These are phyloP conservation scores for Balanococcus diminutus DNA, from an alignment of 2,888 invertebrate genomes.

Conservation along the genomic window DNA sequence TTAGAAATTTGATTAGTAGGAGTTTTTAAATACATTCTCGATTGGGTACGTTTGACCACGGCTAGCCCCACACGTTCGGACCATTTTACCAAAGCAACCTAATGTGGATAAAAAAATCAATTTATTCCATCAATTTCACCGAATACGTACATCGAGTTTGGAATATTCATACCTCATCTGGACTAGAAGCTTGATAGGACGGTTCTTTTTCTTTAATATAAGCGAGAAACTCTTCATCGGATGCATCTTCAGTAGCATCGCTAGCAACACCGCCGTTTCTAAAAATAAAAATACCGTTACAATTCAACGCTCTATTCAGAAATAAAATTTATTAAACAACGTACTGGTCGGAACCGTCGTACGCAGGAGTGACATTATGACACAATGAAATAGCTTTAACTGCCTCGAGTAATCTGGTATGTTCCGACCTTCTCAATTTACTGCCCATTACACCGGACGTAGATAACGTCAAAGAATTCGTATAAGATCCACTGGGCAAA, in stretches of 20 bases:
- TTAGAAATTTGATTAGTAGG: conserved; percentile 63
- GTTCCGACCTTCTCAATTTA: conserved; percentile 71
- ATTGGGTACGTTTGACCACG: conserved; percentile 67
- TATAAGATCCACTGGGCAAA: background rate
- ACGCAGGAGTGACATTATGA: conserved; percentile 98
- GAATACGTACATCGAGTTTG: background rate
- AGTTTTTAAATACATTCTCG: conserved; percentile 65
- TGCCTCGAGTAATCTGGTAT: conserved; percentile 82
- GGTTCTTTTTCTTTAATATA: conserved; percentile 54
- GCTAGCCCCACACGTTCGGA: conserved; percentile 73
- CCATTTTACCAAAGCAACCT: conserved; percentile 76
- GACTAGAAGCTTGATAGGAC: conserved; percentile 76
- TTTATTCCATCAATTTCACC: background rate
- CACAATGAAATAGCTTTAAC: conserved; percentile 95
- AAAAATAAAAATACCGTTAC: background rate
- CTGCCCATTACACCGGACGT: background rate
- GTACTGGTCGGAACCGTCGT: conserved; percentile 66
- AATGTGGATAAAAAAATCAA: conserved; percentile 52
- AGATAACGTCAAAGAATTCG: background rate
- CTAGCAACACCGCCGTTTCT: background rate
- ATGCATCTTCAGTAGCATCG: background rate
- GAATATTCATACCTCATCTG: conserved; percentile 69
- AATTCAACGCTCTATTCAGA: background rate
- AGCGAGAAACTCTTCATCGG: conserved; percentile 47
- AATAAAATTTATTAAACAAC: background rate